Evolutionary conservation across 2,888 invertebrate species (phyloP), one percentile per base, ranked within the genome.

Genomic region (Cantharis rustica): DNA sequence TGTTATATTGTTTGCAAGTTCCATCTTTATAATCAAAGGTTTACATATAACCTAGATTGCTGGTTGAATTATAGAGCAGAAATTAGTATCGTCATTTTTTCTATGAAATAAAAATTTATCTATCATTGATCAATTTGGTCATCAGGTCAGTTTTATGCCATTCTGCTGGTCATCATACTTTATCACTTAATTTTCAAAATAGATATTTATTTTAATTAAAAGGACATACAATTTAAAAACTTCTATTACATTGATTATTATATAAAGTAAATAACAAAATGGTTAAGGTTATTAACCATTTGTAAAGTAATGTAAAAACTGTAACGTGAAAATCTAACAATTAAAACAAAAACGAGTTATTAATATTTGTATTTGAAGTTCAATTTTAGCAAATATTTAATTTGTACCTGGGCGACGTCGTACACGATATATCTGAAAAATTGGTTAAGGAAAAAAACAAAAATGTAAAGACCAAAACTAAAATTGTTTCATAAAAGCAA

Each of bases 321-420:
- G 23, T 23, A 66, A 66, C 16, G 20, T n/a, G 13, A 66, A 66
- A 63, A 47, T 7, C 7, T n/a, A 47, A 47, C 7, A n/a, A 2
- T 47, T 7, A 47, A 47, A 47, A n/a, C 1, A 47, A 47, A 47
- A n/a, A 63, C 4, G 11, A 20, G 13, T 20, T 16, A 23, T 23
- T 87, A 91, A 84, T 88, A 92, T 75, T 93, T 94, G 88, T 94
- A 96, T 80, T 95, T 93, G 89, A 98, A 98, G 79, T 97, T 93
- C 89, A 95, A 91, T 86, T 95, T 93, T 79, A 98, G 86, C 83
- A 99, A 89, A 86, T 99, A 99, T 85, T 95, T 94, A 78, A 96
- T 93, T 83, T 96, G 95, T 47, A 98, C 95, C 89, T 99, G 99
- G 11, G 96, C 96, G 61, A 95, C 93, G 88, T 99, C 98, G 88